phyloP scores from a whole-genome alignment of 2,797 vertebrate species.

The Manis pentadactyla region DNA sequence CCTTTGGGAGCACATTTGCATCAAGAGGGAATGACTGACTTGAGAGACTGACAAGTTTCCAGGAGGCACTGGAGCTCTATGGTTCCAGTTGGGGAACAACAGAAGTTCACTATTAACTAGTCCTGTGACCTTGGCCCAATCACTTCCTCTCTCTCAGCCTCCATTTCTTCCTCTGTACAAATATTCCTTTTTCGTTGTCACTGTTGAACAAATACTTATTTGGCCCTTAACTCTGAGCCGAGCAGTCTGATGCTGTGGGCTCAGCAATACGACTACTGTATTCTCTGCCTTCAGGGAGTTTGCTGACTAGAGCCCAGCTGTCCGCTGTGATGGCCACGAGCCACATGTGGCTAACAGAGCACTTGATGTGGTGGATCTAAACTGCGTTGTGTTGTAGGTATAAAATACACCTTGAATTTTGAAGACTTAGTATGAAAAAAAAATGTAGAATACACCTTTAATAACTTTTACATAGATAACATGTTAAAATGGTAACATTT shows the following conservation, averaged over 20 bases:
- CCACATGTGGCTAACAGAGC: not conserved
- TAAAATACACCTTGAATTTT: not conserved
- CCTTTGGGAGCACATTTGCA: not conserved
- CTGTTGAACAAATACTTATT: not conserved
- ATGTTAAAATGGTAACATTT: not conserved
- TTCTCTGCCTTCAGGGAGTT: not conserved
- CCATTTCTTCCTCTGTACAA: not conserved
- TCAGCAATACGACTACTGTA: not conserved
- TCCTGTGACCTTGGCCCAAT: not conserved
- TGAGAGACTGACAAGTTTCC: not conserved
- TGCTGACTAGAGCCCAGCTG: not conserved
- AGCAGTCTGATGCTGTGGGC: not conserved
- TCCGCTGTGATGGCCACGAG: rapidly evolving
- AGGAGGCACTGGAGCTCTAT: not conserved
- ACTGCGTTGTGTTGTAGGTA: not conserved
- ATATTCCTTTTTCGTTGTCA: not conserved
- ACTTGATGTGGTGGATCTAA: not conserved
- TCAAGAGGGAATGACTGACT: not conserved
- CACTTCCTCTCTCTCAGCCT: not conserved
- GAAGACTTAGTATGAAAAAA: not conserved
- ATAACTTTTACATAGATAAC: not conserved
- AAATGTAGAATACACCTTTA: not conserved
- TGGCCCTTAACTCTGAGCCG: not conserved
- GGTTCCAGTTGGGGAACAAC: not conserved
- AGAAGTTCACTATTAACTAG: not conserved